Evolutionary conservation across 1,140 invertebrate species (phyloP).

Genomic region (Cyclargus thomasi): DNA sequence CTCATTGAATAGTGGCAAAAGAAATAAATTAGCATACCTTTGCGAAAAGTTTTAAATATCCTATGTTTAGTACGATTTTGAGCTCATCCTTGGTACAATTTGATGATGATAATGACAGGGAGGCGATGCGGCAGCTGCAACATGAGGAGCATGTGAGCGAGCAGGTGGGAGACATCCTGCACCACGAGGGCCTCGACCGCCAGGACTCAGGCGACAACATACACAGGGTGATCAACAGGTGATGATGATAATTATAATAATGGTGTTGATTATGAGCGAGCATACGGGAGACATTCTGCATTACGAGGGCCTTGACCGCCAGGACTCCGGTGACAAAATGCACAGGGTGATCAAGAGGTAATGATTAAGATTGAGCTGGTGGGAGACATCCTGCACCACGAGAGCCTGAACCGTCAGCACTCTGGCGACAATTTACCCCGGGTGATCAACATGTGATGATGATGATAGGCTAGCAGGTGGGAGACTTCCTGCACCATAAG

Average conservation of each 20-base stretch:
- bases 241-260: conserved; percentile 6
- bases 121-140: conserved; percentile 72
- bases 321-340: too few relatives aligned
- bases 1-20: too few relatives aligned
- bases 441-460: too few relatives aligned
- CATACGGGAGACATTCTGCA: conserved; percentile 49
- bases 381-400: too few relatives aligned
- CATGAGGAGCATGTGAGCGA: conserved; percentile 60
- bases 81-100: too few relatives aligned
- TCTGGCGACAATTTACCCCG: too few relatives aligned
- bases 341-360: conserved; percentile 28
- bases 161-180: conserved; percentile 49
- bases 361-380: too few relatives aligned
- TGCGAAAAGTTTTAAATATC: too few relatives aligned
- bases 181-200: conserved; percentile 42
- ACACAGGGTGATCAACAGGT: conserved; percentile 67
- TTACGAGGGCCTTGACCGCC: conserved; percentile 37
- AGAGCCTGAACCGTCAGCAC: too few relatives aligned
- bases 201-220: conserved; percentile 44
- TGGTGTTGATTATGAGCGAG: conserved; percentile 36
- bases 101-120: conserved; percentile 39
- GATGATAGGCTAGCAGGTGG: conserved; percentile 35
- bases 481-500: conserved; percentile 46
- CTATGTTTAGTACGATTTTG: too few relatives aligned
- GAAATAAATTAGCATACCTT: too few relatives aligned